A percentile compares a stretch with the other conserved stretches of the same genome.
phyloP scores from a whole-genome alignment of 2,797 vertebrate genomes.

The Diceros bicornis region DNA sequence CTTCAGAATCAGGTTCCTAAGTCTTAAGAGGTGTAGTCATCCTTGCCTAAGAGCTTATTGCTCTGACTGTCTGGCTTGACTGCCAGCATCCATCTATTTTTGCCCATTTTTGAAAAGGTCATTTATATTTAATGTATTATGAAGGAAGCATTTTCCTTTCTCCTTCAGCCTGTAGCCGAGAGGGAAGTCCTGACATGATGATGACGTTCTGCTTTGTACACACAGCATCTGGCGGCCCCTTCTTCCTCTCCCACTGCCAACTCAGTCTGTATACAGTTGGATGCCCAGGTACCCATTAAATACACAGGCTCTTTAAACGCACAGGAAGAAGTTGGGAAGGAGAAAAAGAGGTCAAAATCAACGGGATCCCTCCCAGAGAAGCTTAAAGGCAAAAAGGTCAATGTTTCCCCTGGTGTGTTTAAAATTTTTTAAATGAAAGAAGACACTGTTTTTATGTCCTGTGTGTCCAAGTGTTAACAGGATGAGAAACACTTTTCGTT shows the following conservation, averaged over 20 bases:
- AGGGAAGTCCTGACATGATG: neutral
- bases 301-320: slow-evolving; percentile 42
- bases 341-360: slow-evolving; percentile 42
- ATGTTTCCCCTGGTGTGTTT: slow-evolving; percentile 67
- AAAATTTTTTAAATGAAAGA: slow-evolving; percentile 68
- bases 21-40: slow-evolving; percentile 21
- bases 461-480: slow-evolving; percentile 75
- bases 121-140: slow-evolving; percentile 12
- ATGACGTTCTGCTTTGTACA: neutral
- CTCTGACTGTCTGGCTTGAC: slow-evolving; percentile 24
- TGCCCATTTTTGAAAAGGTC: slow-evolving; percentile 60
- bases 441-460: slow-evolving; percentile 72
- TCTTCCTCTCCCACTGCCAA: slow-evolving; percentile 46
- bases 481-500: slow-evolving; percentile 74
- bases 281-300: slow-evolving; percentile 36
- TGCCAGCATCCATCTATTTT: slow-evolving; percentile 40
- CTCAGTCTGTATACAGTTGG: neutral
- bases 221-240: neutral
- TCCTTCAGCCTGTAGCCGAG: neutral
- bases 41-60: slow-evolving; percentile 19
- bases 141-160: slow-evolving; percentile 55
- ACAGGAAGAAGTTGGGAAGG: slow-evolving; percentile 54
- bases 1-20: neutral
- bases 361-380: slow-evolving; percentile 34
- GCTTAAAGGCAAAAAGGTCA: slow-evolving; percentile 74